phyloP scores from a whole-genome alignment of 2,797 vertebrate genomes.

The Botia kubotai region DNA sequence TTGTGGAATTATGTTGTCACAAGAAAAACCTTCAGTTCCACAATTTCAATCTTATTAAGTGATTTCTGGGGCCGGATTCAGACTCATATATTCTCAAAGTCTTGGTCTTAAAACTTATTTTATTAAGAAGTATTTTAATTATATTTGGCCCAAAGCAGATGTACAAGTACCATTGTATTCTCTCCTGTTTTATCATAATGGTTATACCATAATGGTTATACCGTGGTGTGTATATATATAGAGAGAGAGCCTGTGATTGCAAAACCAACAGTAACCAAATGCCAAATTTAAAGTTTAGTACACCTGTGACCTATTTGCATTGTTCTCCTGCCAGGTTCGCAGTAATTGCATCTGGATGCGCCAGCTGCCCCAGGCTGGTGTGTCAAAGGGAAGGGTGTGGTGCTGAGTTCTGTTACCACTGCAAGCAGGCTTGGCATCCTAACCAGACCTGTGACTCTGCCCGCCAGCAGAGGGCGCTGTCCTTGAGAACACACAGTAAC shows the following conservation, averaged over 20 bases:
- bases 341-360: conserved; percentile 96
- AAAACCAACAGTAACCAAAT: too few relatives aligned
- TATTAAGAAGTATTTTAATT: background rate
- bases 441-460: conserved; percentile 99
- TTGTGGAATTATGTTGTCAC: background rate
- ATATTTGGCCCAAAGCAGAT: background rate
- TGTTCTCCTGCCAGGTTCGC: conserved; percentile 83
- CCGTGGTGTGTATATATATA: too few relatives aligned
- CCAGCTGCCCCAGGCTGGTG: conserved; percentile 95
- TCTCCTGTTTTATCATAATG: background rate
- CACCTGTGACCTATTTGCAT: background rate
- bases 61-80: background rate
- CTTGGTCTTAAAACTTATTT: too few relatives aligned
- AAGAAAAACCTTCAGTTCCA: background rate
- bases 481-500: conserved; percentile 90
- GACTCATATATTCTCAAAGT: background rate
- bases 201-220: background rate
- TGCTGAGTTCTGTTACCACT: conserved; percentile 99
- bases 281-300: too few relatives aligned
- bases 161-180: too few relatives aligned
- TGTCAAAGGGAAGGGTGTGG: conserved; percentile 95
- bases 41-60: background rate
- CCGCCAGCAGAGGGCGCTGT: conserved; percentile 92
- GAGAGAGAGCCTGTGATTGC: too few relatives aligned
- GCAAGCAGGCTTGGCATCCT: conserved; percentile 98